phyloP scores from a whole-genome alignment of 1,140 invertebrate species.

The Andricus grossulariae region DNA sequence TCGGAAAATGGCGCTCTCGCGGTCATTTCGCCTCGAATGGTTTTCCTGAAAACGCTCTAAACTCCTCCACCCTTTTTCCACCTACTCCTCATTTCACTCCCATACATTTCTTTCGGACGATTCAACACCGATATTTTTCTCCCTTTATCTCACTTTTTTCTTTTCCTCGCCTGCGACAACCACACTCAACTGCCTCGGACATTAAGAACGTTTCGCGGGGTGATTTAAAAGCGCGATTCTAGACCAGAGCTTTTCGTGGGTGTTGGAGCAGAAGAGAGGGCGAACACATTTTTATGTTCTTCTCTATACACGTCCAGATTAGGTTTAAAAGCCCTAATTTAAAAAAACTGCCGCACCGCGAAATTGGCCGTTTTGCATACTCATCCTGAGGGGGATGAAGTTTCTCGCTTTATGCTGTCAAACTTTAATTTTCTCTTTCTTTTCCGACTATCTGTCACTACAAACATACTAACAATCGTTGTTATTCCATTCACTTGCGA shows the following conservation, averaged over 20 bases:
- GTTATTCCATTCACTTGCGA: too few species aligned
- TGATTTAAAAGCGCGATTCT: slow-evolving; percentile 36
- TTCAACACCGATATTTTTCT: slow-evolving; percentile 30
- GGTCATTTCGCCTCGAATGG: slow-evolving; percentile 46
- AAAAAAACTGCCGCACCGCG: slow-evolving; percentile 65
- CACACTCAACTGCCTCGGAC: slow-evolving; percentile 50
- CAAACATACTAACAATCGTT: too few species aligned
- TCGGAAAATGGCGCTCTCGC: slow-evolving; percentile 14
- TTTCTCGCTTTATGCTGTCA: slow-evolving; percentile 33
- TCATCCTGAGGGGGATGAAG: slow-evolving; percentile 48
- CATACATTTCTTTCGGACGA: slow-evolving; percentile 4
- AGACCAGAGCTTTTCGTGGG: slow-evolving; percentile 24
- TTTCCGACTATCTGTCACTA: too few species aligned
- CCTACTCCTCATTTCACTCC: not conserved
- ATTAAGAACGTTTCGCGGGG: slow-evolving; percentile 65
- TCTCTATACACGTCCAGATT: slow-evolving; percentile 61
- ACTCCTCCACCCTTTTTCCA: slow-evolving; percentile 24
- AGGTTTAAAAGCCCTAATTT: slow-evolving; percentile 72
- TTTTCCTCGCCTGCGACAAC: not conserved
- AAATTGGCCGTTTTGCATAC: slow-evolving; percentile 60
- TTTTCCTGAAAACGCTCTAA: slow-evolving; percentile 48
- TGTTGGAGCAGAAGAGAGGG: slow-evolving; percentile 33
- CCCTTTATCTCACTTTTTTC: slow-evolving; percentile 5
- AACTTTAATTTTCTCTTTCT: too few species aligned
- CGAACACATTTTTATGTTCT: slow-evolving; percentile 58